Evolutionary conservation across 2,888 invertebrate genomes (phyloP).

Genomic region (Drepanosiphum platanoidis): DNA sequence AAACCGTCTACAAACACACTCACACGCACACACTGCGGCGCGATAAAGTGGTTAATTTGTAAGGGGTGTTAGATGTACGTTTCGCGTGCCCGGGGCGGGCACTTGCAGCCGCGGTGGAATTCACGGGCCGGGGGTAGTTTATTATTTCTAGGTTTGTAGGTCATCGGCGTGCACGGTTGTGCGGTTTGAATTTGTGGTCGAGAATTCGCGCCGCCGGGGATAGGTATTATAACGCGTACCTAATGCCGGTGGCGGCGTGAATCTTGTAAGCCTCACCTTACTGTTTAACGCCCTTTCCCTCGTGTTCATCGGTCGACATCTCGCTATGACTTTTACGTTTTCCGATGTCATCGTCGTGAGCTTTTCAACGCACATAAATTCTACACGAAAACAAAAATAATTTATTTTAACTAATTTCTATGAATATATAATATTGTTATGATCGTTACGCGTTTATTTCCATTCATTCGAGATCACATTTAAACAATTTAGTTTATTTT

Average conservation of each 20-base stretch:
- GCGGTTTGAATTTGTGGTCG: background rate
- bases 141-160: slow-evolving; percentile 43
- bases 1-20: background rate
- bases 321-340: slow-evolving; percentile 82
- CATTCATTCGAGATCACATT: no score
- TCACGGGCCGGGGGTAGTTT: background rate
- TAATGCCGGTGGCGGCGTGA: background rate
- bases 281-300: slow-evolving; percentile 77
- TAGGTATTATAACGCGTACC: background rate
- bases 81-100: slow-evolving; percentile 30
- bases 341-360: slow-evolving; percentile 68
- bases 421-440: no score
- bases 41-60: background rate
- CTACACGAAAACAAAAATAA: background rate
- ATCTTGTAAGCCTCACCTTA: slow-evolving; percentile 69
- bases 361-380: background rate
- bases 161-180: no score
- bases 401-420: no score
- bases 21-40: background rate
- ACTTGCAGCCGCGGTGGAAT: background rate
- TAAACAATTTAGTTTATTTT: no score
- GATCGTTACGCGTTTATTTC: background rate
- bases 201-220: background rate
- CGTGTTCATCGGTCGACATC: slow-evolving; percentile 87
- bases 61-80: slow-evolving; percentile 11